Base-by-base conservation (phyloP, 2,888 invertebrate genomes). In the Matsumyia berberina region DNA sequence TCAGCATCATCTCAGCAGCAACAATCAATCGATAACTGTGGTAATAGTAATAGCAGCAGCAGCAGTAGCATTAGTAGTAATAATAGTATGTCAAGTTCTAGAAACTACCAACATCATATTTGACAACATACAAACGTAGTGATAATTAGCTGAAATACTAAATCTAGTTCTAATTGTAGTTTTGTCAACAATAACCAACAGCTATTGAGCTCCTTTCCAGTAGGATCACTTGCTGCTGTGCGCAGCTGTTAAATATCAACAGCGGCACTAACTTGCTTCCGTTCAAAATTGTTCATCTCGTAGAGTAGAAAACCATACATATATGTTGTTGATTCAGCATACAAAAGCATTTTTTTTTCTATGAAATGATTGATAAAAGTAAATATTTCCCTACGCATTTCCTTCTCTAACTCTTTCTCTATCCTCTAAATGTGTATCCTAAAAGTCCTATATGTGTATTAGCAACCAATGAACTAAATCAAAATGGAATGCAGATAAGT, bases 31-130 rank as follows among this genome's bases (percentile, higher is more conserved):
- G 86, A 87, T 55, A 87, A 87, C 82, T 85, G 86, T 80, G 82
- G 77, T 87, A 87, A 83, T 78, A 86, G 87, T 76, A 83, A 81
- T 82, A 86, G 87, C 70, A 87, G 81, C 64, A 86, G 83, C 86
- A 24, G 24, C 24, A 73, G 72, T 81, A 60, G 82, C 86, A 81
- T 70, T 86, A 86, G 81, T 87, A 87, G 70, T 72, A 64, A 60
- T 60, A 73, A 74, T 78, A 79, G 85, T 70, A 64, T 76, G 73
- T 69, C 81, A 17, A 67, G 44, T 55, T 72, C 80, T 12, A 86
- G 86, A 42, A 86, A 72, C 80, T 87, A 87, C 64, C 87, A 87
- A 69, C 77, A 82, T 81, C 85, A 82, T 76, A 87, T 86, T 86
- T 88, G 87, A 81, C 86, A 86, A 64, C 81, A 87, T 67, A 70